These are phyloP conservation scores for Crocidura indochinensis DNA, from an alignment of 2,797 vertebrate species.

Conservation along the genomic window DNA sequence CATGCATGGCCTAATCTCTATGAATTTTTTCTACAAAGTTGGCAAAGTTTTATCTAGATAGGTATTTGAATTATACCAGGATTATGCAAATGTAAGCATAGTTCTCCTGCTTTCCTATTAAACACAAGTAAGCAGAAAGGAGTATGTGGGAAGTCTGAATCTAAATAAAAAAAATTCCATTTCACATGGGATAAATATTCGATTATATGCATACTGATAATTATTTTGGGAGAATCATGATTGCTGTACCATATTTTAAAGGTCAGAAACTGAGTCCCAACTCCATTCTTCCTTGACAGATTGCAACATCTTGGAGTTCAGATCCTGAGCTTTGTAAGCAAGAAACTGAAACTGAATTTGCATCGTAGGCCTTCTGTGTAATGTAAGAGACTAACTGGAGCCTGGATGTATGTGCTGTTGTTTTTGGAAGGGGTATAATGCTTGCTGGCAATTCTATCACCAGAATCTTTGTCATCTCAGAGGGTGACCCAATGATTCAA, in stretches of 20 bases:
- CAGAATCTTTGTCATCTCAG: background rate
- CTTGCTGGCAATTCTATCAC: background rate
- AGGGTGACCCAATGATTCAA: too few species aligned
- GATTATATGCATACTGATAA: background rate
- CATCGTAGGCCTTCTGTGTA: background rate
- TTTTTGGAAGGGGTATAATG: too few species aligned
- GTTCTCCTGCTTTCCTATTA: background rate
- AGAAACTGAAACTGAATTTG: background rate
- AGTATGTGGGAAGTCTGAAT: background rate
- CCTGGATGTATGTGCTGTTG: too few species aligned
- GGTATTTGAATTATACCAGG: background rate
- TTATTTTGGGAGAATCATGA: too few species aligned
- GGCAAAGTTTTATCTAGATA: background rate
- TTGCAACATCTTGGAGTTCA: too few species aligned
- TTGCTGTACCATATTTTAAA: background rate
- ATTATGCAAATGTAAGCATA: too few species aligned
- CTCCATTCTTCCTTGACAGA: background rate
- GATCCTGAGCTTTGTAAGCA: too few species aligned
- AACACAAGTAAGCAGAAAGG: background rate
- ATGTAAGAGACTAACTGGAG: background rate
- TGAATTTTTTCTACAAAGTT: background rate
- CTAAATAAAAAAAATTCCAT: background rate
- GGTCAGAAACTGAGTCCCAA: accelerated
- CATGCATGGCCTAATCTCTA: background rate
- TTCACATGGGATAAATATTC: background rate